Conservation (phyloP, 1,140 invertebrate species). For the Orchestia grillus region DNA sequence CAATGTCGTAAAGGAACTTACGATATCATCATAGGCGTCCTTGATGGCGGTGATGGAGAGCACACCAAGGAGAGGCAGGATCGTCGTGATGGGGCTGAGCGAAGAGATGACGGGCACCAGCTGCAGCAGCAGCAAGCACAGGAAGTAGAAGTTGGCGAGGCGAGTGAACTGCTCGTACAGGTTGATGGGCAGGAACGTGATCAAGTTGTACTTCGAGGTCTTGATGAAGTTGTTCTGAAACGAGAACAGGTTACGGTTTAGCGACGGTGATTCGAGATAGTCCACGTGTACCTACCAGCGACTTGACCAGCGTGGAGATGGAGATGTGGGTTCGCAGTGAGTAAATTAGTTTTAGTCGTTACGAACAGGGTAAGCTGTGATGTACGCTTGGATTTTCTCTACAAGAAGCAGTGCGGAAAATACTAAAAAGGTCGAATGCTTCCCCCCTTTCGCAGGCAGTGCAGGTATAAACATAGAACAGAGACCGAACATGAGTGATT, state of each 20-base stretch:
- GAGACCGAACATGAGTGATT: no score
- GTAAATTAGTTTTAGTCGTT: not conserved
- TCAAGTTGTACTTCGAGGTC: slow-evolving; percentile 95
- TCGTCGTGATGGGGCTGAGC: slow-evolving; percentile 95
- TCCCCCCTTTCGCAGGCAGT: no score
- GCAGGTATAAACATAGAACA: no score
- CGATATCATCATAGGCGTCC: slow-evolving; percentile 99
- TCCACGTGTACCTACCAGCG: not conserved
- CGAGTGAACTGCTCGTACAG: slow-evolving; percentile 97
- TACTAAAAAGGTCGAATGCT: no score
- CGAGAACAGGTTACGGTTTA: slow-evolving; percentile 46
- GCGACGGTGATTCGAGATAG: not conserved
- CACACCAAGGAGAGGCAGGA: slow-evolving; percentile 96
- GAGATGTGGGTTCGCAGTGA: not conserved
- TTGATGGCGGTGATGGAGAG: slow-evolving; percentile 95
- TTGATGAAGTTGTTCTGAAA: slow-evolving; percentile 98
- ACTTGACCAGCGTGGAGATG: not conserved
- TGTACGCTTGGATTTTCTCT: no score
- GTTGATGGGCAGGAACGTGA: slow-evolving; percentile 96
- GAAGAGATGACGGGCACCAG: slow-evolving; percentile 97
- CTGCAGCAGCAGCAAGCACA: slow-evolving; percentile 89
- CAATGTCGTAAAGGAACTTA: slow-evolving; percentile 76
- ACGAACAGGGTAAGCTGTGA: no score
- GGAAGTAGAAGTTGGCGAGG: slow-evolving; percentile 96
- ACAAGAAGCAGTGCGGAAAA: no score